Base-by-base conservation (phyloP, 1,140 invertebrate genomes). In the Papilio polytes region DNA sequence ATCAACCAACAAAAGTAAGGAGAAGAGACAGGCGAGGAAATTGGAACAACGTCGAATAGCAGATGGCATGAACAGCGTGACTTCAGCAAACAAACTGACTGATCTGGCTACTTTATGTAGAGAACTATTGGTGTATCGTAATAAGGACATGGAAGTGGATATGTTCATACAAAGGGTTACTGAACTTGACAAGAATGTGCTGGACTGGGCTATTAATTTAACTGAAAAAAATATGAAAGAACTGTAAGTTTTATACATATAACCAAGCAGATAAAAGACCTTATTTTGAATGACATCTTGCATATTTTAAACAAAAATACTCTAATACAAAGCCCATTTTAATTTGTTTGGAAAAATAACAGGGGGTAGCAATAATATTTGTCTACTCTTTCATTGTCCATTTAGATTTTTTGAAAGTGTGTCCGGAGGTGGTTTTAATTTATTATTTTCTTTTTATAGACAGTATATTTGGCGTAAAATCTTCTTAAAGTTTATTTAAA, bases 191-290 rank as follows among this genome's bases (percentile, higher is more conserved):
- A 94, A 93, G 83, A 86, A 83, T 84, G 88, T 91, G 20, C 80
- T 95, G 31, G 86, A 96, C 26, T 96, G 96, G 95, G 94, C 95
- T 53, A 95, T 96, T 82, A 92, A 95, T 85, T 90, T 97, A 20
- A 95, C 96, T 51, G 96, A 96, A 87, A 94, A 92, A 82, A 97
- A 97, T 91, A 96, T 97, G 96, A 95, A 95, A 87, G 88, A 89
- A 83, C 92, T 96, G 95, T 96, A 96, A 94, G 94, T 82, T 20
- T 53, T 53, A 41, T 53, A n/a, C 18, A 53, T 53, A 41, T 41
- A 41, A 8, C 36, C 36, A 41, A 41, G 36, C 36, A 41, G 36
- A 41, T 41, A 41, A 41, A 41, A 8, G 36, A 41, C 4, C 0
- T 41, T 41, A 41, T 41, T 8, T 41, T 41, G 6, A 41, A 41